Percentiles rank a stretch among this genome's conserved stretches.
Conservation (phyloP, 1,140 invertebrate genomes). For the Hyles vespertilio region DNA sequence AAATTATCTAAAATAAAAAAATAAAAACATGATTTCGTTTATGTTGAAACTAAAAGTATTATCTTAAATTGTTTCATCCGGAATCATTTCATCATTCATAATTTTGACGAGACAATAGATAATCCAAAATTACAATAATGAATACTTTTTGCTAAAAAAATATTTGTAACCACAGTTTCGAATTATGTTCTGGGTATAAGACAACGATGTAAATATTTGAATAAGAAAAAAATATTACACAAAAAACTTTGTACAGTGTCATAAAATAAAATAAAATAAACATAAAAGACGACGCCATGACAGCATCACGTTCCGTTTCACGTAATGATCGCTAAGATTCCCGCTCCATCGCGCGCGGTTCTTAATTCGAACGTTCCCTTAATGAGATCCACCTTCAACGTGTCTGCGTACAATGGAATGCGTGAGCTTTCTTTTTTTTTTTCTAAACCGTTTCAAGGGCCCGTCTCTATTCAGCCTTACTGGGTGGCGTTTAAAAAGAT, state of each 20-base stretch:
- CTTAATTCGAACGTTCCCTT: conserved; percentile 59
- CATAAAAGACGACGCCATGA: conserved; percentile 16
- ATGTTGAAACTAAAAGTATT: no score
- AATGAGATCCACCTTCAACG: conserved; percentile 65
- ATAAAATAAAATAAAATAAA: conserved; percentile 5
- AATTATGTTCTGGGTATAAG: no score
- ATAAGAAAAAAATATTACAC: neutral
- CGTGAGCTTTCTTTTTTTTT: conserved; percentile 54
- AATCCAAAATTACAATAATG: no score
- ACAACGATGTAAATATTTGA: no score
- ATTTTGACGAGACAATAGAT: no score
- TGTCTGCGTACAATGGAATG: conserved; percentile 59
- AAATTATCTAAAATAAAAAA: no score
- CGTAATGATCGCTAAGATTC: conserved; percentile 68
- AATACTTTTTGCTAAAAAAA: no score
- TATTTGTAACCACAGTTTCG: no score
- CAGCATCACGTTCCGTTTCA: conserved; percentile 18
- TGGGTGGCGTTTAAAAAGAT: conserved; percentile 58
- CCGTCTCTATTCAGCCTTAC: conserved; percentile 52
- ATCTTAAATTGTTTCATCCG: no score
- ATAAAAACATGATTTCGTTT: no score
- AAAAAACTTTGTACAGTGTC: neutral
- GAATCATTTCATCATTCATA: no score
- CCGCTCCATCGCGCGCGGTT: conserved; percentile 54
- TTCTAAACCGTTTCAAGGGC: conserved; percentile 63